Base-by-base conservation (phyloP, 2,888 invertebrate genomes). In the Athrips mouffetella region DNA sequence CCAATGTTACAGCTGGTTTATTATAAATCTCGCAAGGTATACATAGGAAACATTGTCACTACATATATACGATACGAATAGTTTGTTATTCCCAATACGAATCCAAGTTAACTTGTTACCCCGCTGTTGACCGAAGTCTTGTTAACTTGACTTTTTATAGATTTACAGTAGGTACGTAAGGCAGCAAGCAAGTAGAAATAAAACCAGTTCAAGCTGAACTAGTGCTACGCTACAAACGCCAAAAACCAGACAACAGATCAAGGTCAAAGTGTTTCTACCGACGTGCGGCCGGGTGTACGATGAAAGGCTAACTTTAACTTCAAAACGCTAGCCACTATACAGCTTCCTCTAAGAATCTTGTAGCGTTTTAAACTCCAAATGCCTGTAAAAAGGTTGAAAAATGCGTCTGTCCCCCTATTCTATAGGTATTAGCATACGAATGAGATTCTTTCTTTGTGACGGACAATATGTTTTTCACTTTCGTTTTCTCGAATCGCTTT, bases 371-470 rank as follows among this genome's bases (percentile, higher is more conserved):
- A 60, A 60, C 63, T 65, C 60, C 58, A 62, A 62, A 62, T 62
- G 50, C 54, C 51, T 39, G 58, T 54, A 62, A 60, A 63, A 65
- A 65, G 67, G 63, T 67, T 64, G 60, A 71, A 62, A 71, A 72
- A 73, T 67, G 61, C 65, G 63, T 55, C 57, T 56, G 54, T 52
- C 61, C 62, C 65, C 63, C 62, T 61, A 50, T 63, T 67, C 64
- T 57, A 52, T 56, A 41, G 49, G 45, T 57, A 74, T 78, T 78
- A 66, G 65, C 76, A 78, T 78, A 71, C 65, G 72, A 77, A 77
- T 68, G 62, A 62, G 20, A 56, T 51, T 50, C 55, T 52, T 62
- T 55, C 59, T 66, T 70, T 73, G 70, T 70, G 51, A 40, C 40
- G 39, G 54, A 62, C 64, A 67, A 70, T 71, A 62, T 65, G 63